phyloP scores from a whole-genome alignment of 2,113 vertebrate genomes.

The Mus pahari region DNA sequence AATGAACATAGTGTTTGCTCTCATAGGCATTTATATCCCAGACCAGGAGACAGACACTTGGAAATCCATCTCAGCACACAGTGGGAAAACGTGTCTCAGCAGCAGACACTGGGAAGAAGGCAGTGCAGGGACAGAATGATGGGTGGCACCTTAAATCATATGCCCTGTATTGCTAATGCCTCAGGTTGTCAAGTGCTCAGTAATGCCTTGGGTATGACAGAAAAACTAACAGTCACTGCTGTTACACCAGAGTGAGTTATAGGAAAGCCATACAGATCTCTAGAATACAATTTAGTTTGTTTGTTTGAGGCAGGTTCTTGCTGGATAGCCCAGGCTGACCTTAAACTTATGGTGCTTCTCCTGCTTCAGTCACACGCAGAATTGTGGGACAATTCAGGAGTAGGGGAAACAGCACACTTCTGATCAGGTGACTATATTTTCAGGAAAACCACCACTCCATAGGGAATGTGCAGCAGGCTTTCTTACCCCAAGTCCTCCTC shows the following conservation, averaged over 20 bases:
- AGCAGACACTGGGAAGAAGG: no score
- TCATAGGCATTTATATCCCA: neutral
- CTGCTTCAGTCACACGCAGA: neutral
- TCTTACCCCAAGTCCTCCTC: conserved; percentile 93
- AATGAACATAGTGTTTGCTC: neutral
- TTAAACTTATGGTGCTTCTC: neutral
- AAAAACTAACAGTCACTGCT: neutral
- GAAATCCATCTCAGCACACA: neutral
- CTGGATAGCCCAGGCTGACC: neutral
- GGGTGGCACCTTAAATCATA: no score
- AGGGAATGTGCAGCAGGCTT: neutral
- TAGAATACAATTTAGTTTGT: neutral
- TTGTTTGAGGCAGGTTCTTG: neutral
- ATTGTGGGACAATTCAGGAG: neutral
- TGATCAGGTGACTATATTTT: neutral
- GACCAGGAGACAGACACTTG: neutral
- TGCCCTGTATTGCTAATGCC: neutral
- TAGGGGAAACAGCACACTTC: neutral
- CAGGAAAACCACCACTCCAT: neutral
- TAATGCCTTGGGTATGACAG: no score
- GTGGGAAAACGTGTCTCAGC: no score
- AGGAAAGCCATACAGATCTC: neutral
- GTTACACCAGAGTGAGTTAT: neutral
- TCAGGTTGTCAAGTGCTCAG: neutral
- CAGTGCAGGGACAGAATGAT: neutral